Evolutionary conservation across 2,888 invertebrate species (phyloP).

Genomic region (Lamellibrachia satsuma): DNA sequence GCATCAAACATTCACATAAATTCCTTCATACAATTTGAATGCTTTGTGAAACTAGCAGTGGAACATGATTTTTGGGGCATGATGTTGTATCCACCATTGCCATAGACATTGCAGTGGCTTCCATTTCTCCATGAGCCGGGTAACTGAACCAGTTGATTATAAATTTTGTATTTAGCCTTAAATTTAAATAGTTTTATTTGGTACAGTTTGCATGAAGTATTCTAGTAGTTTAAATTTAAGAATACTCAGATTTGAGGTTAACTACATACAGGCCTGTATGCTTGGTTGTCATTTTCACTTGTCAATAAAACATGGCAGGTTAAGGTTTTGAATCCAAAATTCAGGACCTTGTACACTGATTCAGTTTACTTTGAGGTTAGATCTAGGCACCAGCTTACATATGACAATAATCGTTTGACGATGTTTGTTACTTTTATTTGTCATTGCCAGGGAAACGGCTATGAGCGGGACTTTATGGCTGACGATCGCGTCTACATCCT

Average conservation of each 20-base stretch:
- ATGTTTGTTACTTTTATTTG: not conserved
- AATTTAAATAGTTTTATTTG: not conserved
- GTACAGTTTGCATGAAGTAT: not conserved
- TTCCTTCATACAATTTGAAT: too few species aligned
- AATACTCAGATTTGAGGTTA: not conserved
- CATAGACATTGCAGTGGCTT: too few species aligned
- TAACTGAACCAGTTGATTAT: too few species aligned
- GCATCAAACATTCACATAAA: too few species aligned
- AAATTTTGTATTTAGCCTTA: not conserved
- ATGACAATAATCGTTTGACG: not conserved
- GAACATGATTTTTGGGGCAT: too few species aligned
- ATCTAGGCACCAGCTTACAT: not conserved
- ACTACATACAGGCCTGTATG: not conserved
- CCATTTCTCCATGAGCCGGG: too few species aligned
- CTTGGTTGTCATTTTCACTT: not conserved
- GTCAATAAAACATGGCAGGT: not conserved
- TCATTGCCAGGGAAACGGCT: constrained; percentile 81
- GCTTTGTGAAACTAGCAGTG: too few species aligned
- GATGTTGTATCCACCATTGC: too few species aligned
- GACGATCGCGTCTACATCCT: constrained; percentile 81
- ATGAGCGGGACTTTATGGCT: constrained; percentile 81
- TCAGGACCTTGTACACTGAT: not conserved
- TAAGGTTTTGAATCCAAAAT: not conserved
- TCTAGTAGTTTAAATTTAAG: not conserved
- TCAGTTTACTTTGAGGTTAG: not conserved